These are phyloP conservation scores for Aplocera efformata DNA, from an alignment of 2,888 invertebrate species.

Conservation along the genomic window DNA sequence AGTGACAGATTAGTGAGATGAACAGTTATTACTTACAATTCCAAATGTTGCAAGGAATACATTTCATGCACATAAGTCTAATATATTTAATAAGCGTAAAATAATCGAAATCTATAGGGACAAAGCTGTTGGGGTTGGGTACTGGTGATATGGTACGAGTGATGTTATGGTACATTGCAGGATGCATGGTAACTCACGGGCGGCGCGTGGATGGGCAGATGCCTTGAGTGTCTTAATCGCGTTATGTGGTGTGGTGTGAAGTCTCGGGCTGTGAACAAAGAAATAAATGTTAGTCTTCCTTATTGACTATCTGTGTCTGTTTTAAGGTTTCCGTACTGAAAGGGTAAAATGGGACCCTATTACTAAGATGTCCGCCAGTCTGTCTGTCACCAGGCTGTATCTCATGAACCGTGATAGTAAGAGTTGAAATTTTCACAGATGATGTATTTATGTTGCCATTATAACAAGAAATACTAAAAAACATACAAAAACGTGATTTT, in stretches of 20 bases:
- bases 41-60: constrained; percentile 20
- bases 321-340: too few species aligned
- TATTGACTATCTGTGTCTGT: too few species aligned
- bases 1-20: constrained; percentile 25
- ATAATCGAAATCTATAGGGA: constrained; percentile 62
- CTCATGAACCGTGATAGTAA: too few species aligned
- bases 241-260: constrained; percentile 66
- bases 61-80: constrained; percentile 31
- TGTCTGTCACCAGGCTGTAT: too few species aligned
- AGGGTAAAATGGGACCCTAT: too few species aligned
- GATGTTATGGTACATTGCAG: constrained; percentile 25
- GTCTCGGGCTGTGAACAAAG: constrained; percentile 60
- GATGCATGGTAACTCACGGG: constrained; percentile 57
- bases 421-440: too few species aligned
- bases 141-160: constrained; percentile 36
- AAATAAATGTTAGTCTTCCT: constrained; percentile 16
- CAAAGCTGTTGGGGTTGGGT: constrained; percentile 57
- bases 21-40: constrained; percentile 16
- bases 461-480: too few species aligned
- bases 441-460: too few species aligned
- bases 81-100: constrained; percentile 58
- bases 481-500: too few species aligned
- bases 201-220: constrained; percentile 56
- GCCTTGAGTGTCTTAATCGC: constrained; percentile 68
- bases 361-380: too few species aligned